Conservation (phyloP, 1,140 invertebrate species). For the Drosophila santomea region DNA sequence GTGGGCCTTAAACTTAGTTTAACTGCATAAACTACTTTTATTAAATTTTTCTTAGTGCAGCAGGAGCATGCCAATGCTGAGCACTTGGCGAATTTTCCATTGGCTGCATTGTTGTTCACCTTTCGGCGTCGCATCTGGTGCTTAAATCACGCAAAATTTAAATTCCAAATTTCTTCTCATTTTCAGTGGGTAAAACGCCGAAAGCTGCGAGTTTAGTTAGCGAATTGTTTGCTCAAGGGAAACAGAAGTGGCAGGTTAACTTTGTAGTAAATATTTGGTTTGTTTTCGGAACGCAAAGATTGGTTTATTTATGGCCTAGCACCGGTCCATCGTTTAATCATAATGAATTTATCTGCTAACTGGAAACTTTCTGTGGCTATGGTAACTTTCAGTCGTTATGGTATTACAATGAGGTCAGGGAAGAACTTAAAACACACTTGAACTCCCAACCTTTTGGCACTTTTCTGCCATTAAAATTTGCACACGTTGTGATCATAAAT, state of each 20-base stretch:
- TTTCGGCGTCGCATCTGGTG: slow-evolving; percentile 31
- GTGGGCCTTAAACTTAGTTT: too few species aligned
- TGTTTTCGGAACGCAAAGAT: slow-evolving; percentile 13
- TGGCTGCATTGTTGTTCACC: slow-evolving; percentile 49
- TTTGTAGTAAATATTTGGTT: slow-evolving; percentile 34
- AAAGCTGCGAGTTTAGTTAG: slow-evolving; percentile 63
- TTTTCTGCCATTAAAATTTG: slow-evolving; percentile 24
- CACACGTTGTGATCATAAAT: slow-evolving; percentile 52
- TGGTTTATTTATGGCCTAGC: slow-evolving; percentile 7
- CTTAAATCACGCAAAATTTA: slow-evolving; percentile 45
- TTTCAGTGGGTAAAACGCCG: slow-evolving; percentile 3
- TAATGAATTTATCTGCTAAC: slow-evolving; percentile 23
- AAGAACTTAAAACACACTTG: slow-evolving; percentile 3
- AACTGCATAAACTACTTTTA: too few species aligned
- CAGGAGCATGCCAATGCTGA: slow-evolving; percentile 36
- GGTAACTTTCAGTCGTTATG: neutral
- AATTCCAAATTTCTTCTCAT: slow-evolving; percentile 44
- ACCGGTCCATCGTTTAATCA: slow-evolving; percentile 16
- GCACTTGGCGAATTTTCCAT: slow-evolving; percentile 41
- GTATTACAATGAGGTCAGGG: slow-evolving; percentile 2
- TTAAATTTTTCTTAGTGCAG: neutral
- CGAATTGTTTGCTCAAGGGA: slow-evolving; percentile 39
- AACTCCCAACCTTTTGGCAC: slow-evolving; percentile 6
- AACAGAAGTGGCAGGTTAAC: slow-evolving; percentile 24
- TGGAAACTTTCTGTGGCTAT: neutral